Evolutionary conservation across 2,888 invertebrate species (phyloP).

Genomic region (Phyllotreta striolata): DNA sequence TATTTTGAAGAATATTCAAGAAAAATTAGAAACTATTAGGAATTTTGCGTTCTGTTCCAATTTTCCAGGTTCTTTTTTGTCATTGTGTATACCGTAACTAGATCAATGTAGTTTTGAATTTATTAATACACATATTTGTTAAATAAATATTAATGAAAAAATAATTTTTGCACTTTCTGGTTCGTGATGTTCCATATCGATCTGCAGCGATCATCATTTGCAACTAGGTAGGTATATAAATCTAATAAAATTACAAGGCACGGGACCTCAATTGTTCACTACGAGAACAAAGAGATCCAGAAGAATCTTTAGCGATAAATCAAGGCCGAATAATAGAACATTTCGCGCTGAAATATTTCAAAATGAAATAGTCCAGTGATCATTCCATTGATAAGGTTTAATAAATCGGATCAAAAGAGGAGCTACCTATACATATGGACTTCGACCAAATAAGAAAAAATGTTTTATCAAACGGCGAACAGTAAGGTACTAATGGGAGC

Average conservation of each 20-base stretch:
- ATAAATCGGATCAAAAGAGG: conserved; percentile 28
- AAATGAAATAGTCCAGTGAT: conserved; percentile 31
- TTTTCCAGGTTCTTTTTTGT: too few relatives aligned
- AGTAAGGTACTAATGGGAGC: too few relatives aligned
- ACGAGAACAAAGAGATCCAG: conserved; percentile 26
- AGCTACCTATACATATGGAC: conserved; percentile 22
- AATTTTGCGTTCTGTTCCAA: too few relatives aligned
- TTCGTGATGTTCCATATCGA: too few relatives aligned
- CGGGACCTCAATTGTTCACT: conserved; percentile 16
- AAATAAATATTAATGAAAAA: too few relatives aligned
- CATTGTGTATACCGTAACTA: too few relatives aligned
- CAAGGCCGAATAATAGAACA: conserved; percentile 30
- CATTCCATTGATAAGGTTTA: conserved; percentile 28
- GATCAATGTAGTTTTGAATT: too few relatives aligned
- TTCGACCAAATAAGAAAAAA: conserved; percentile 17
- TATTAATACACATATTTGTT: too few relatives aligned
- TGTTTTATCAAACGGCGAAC: conserved; percentile 10
- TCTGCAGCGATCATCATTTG: neutral
- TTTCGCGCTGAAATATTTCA: conserved; percentile 31
- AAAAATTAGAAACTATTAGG: too few relatives aligned
- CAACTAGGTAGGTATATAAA: conserved; percentile 26
- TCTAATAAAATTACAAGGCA: conserved; percentile 23
- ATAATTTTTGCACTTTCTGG: too few relatives aligned
- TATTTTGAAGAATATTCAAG: too few relatives aligned
- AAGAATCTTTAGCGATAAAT: conserved; percentile 28